phyloP scores from a whole-genome alignment of 2,888 invertebrate species.

The Operophtera brumata region DNA sequence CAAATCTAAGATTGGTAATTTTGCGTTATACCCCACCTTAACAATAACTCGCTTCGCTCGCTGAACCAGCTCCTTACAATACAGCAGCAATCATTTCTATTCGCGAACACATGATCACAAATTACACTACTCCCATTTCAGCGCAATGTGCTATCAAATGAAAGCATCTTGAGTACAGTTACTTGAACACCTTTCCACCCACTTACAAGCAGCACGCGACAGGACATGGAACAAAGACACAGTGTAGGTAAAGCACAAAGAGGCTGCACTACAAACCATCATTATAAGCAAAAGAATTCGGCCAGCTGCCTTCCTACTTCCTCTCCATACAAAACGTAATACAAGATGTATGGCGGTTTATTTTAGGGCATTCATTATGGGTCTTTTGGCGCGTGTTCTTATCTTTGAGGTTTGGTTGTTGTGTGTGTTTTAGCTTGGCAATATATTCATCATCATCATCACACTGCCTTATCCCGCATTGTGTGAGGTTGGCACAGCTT shows the following conservation, averaged over 20 bases:
- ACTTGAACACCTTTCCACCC: constrained; percentile 76
- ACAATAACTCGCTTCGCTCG: no score
- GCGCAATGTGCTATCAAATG: constrained; percentile 51
- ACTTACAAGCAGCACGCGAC: constrained; percentile 75
- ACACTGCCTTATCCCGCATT: background rate
- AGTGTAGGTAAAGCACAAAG: constrained; percentile 14
- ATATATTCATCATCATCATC: no score
- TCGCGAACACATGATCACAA: constrained; percentile 16
- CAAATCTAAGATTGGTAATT: no score
- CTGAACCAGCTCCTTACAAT: background rate
- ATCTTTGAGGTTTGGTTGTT: constrained; percentile 55
- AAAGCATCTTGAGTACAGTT: constrained; percentile 73
- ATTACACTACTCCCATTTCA: constrained; percentile 35
- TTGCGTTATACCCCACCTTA: no score
- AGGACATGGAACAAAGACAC: constrained; percentile 66
- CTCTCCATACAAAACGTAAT: constrained; percentile 75
- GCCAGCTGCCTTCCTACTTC: constrained; percentile 79
- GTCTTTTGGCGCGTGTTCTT: constrained; percentile 78
- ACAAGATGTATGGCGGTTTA: constrained; percentile 73
- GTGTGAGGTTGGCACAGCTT: no score
- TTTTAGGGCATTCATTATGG: constrained; percentile 75
- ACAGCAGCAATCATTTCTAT: background rate
- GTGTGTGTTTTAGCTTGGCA: constrained; percentile 25
- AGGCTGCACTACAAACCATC: constrained; percentile 74
- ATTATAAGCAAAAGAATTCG: constrained; percentile 73